Evolutionary conservation across 2,888 invertebrate genomes (phyloP).

Genomic region (Hyles lineata): DNA sequence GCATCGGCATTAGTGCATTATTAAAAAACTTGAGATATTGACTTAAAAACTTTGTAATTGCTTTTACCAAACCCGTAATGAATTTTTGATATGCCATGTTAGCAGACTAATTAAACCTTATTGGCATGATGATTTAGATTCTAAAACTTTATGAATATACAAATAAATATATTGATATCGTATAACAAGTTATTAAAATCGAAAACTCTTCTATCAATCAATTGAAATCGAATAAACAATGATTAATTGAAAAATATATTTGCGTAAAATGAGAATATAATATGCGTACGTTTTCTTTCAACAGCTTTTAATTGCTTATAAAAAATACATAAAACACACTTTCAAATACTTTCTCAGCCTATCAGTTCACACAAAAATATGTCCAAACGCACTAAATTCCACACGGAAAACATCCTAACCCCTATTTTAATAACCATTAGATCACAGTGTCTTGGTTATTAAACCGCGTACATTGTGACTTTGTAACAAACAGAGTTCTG

Average conservation of each 20-base stretch:
- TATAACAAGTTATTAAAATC: too few relatives aligned
- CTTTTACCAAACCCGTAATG: constrained; percentile 36
- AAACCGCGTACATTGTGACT: constrained; percentile 41
- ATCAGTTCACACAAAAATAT: too few relatives aligned
- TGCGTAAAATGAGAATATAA: too few relatives aligned
- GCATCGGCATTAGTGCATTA: constrained; percentile 43
- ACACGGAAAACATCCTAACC: neutral
- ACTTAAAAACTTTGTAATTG: constrained; percentile 39
- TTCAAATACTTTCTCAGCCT: too few relatives aligned
- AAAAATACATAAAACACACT: too few relatives aligned
- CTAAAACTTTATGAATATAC: neutral
- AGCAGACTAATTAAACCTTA: neutral
- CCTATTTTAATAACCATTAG: constrained; percentile 15
- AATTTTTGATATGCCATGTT: constrained; percentile 6
- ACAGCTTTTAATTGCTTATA: too few relatives aligned
- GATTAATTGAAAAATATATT: too few relatives aligned
- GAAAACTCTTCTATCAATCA: too few relatives aligned
- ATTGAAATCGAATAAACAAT: too few relatives aligned
- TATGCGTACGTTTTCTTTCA: too few relatives aligned
- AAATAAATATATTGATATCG: too few relatives aligned
- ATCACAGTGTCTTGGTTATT: constrained; percentile 23
- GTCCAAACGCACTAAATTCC: neutral
- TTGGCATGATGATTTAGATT: neutral
- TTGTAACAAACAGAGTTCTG: constrained; percentile 58
- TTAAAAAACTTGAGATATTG: constrained; percentile 49